Percentiles rank a stretch among this genome's conserved stretches.
phyloP scores from a whole-genome alignment of 2,797 vertebrate genomes.

The Periparus ater region DNA sequence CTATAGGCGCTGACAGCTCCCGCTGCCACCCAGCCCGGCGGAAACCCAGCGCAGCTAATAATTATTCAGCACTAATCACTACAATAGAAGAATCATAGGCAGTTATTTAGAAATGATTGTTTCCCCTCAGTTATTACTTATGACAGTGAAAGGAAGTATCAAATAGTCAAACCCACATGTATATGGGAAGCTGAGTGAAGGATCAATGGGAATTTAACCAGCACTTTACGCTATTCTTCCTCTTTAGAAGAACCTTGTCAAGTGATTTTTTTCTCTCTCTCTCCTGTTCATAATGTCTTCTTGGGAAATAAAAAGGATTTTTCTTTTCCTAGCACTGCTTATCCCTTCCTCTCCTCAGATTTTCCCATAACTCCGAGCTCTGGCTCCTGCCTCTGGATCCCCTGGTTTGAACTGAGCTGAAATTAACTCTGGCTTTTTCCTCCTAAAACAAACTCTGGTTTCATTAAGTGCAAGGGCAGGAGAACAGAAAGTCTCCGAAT shows the following conservation, averaged over 20 bases:
- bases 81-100: conserved; percentile 68
- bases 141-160: conserved; percentile 68
- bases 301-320: conserved; percentile 45
- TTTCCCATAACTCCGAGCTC: background rate
- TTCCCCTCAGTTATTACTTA: conserved; percentile 70
- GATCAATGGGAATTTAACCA: conserved; percentile 62
- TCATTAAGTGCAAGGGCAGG: conserved; percentile 63
- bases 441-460: conserved; percentile 64
- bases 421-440: conserved; percentile 64
- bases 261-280: conserved; percentile 3
- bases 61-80: conserved; percentile 75
- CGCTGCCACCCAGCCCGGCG: background rate
- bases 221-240: conserved; percentile 60
- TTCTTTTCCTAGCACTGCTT: background rate
- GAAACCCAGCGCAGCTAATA: conserved; percentile 46
- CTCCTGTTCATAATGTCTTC: conserved; percentile 44
- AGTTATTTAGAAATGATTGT: conserved; percentile 75
- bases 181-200: conserved; percentile 56
- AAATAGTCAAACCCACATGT: conserved; percentile 38
- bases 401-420: conserved; percentile 43
- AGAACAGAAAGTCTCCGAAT: conserved; percentile 55
- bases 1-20: background rate
- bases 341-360: background rate
- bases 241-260: conserved; percentile 51
- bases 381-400: background rate